phyloP scores from a whole-genome alignment of 1,140 invertebrate genomes.

The Forficula auricularia region DNA sequence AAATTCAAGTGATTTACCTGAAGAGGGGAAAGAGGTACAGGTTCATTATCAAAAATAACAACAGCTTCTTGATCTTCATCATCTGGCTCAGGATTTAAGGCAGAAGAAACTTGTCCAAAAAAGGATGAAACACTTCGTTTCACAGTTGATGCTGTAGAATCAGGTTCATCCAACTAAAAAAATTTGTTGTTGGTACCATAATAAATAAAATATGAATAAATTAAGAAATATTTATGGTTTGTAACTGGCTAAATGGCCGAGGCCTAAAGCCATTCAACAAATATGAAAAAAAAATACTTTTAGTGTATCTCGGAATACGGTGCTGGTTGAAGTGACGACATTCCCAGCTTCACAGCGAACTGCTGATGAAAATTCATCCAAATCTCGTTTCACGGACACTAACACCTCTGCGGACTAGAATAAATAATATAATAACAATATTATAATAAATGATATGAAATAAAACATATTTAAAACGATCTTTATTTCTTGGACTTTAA shows the following conservation, averaged over 20 bases:
- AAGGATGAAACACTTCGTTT: constrained; percentile 50
- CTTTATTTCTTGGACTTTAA: too few relatives aligned
- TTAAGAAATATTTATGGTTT: constrained; percentile 9
- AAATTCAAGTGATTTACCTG: too few relatives aligned
- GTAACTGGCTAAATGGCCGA: neutral
- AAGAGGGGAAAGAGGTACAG: constrained; percentile 35
- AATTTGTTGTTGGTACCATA: too few relatives aligned
- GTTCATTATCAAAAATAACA: constrained; percentile 38
- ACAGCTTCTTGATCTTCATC: constrained; percentile 48
- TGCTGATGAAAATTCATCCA: constrained; percentile 50
- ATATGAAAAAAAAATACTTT: constrained; percentile 29
- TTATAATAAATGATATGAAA: neutral
- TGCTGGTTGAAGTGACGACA: constrained; percentile 40
- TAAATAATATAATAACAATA: constrained; percentile 8
- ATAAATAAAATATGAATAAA: too few relatives aligned
- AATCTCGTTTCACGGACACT: constrained; percentile 56
- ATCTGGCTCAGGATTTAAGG: constrained; percentile 45
- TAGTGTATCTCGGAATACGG: constrained; percentile 44
- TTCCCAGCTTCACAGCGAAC: constrained; percentile 48
- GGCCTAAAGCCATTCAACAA: constrained; percentile 5
- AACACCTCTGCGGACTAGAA: constrained; percentile 47
- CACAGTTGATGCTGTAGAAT: constrained; percentile 45
- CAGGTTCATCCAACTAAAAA: constrained; percentile 44
- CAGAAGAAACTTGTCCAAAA: constrained; percentile 26
- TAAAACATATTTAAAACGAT: too few relatives aligned